Conservation (phyloP, 1,140 invertebrate genomes). For the Drosophila serrata region DNA sequence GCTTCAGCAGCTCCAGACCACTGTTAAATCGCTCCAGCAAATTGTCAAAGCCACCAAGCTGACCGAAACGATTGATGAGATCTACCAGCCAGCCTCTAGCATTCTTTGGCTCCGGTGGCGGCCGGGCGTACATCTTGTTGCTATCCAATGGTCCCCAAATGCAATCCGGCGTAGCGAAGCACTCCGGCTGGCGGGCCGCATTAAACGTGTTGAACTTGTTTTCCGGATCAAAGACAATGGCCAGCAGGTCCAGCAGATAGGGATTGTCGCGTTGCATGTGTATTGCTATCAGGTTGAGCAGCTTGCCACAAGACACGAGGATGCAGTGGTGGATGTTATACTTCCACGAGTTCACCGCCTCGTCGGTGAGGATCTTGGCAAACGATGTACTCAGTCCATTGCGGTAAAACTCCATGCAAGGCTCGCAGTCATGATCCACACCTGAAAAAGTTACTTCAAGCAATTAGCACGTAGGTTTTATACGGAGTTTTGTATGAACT, state of each 20-base stretch:
- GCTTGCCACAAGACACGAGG: conserved; percentile 95
- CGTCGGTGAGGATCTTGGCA: conserved; percentile 99
- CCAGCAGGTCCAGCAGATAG: conserved; percentile 95
- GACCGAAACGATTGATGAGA: conserved; percentile 97
- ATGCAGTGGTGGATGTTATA: conserved; percentile 98
- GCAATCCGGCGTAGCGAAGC: conserved; percentile 87
- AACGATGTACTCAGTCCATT: conserved; percentile 98
- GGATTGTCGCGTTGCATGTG: conserved; percentile 97
- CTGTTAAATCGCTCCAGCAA: conserved; percentile 94
- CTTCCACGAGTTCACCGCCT: conserved; percentile 99
- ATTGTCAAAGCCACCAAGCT: conserved; percentile 94
- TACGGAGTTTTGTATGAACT: not conserved
- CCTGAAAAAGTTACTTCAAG: conserved; percentile 86
- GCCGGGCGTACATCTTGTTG: conserved; percentile 90
- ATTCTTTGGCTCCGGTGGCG: conserved; percentile 91
- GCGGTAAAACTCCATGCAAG: conserved; percentile 97
- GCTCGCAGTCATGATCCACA: conserved; percentile 94
- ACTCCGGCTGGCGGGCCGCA: conserved; percentile 92
- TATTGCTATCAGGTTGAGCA: conserved; percentile 96
- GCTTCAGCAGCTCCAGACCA: conserved; percentile 83
- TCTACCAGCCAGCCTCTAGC: conserved; percentile 97
- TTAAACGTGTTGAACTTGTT: conserved; percentile 99
- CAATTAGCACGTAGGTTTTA: not conserved
- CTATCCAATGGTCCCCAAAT: conserved; percentile 84
- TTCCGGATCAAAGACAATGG: conserved; percentile 96